These are phyloP conservation scores for Melierax canorus DNA, from an alignment of 2,113 vertebrate genomes.

Conservation along the genomic window DNA sequence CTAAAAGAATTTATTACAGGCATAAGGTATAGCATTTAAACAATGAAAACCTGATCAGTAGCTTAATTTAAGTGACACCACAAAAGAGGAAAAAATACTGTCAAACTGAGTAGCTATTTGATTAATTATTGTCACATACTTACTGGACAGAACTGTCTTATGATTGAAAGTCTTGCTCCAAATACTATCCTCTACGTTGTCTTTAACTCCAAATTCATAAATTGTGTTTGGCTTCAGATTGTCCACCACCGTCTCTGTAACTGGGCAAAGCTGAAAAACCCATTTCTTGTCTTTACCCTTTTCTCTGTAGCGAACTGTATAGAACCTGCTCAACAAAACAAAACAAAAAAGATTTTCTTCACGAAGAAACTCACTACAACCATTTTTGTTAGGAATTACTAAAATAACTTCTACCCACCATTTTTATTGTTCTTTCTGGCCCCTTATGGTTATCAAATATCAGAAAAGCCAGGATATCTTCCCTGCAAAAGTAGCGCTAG, in stretches of 20 bases:
- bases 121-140: slow-evolving; percentile 18
- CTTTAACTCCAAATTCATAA: slow-evolving; percentile 94
- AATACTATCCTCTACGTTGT: slow-evolving; percentile 77
- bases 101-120: background rate
- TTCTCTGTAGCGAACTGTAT: slow-evolving; percentile 93
- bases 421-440: background rate
- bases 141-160: slow-evolving; percentile 82
- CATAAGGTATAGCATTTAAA: background rate
- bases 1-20: background rate
- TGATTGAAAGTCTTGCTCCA: slow-evolving; percentile 90
- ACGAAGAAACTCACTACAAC: background rate
- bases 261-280: slow-evolving; percentile 92
- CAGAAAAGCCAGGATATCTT: background rate
- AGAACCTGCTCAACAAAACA: slow-evolving; percentile 76
- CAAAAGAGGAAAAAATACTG: background rate
- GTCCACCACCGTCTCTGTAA: slow-evolving; percentile 89
- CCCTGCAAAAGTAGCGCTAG: background rate
- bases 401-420: background rate
- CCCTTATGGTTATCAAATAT: background rate
- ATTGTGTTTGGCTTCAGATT: slow-evolving; percentile 87
- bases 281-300: slow-evolving; percentile 88
- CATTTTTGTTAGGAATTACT: background rate
- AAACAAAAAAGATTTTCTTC: background rate
- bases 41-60: background rate
- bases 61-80: background rate